Percentiles rank a stretch among this genome's conserved stretches.
Conservation (phyloP, 2,113 vertebrate species). For the Chiloscyllium plagiosum region DNA sequence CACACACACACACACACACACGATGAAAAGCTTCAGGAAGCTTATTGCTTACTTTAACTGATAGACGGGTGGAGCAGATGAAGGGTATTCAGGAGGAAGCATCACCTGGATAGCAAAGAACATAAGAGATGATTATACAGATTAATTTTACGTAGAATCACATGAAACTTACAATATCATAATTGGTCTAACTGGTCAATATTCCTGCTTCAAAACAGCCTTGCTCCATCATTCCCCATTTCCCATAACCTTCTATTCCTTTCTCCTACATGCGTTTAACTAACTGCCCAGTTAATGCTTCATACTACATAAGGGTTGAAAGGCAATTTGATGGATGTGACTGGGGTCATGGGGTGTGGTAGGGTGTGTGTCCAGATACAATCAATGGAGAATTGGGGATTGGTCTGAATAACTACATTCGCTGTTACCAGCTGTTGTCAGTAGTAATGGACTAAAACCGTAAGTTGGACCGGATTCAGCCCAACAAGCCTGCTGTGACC, state of each 20-base stretch:
- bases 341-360: too few relatives aligned
- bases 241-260: neutral
- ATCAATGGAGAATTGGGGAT: too few relatives aligned
- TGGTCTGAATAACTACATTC: too few relatives aligned
- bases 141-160: neutral
- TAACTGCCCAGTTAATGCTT: neutral
- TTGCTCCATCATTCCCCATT: too few relatives aligned
- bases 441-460: neutral
- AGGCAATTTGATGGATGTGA: too few relatives aligned
- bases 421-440: neutral
- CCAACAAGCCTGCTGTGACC: too few relatives aligned
- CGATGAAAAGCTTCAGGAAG: neutral
- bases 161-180: neutral
- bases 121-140: conserved; percentile 26
- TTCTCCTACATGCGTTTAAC: neutral
- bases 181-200: neutral
- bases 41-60: conserved; percentile 82
- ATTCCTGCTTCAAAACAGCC: neutral
- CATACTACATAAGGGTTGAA: neutral
- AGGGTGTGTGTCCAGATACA: too few relatives aligned
- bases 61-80: conserved; percentile 81
- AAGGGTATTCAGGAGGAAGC: conserved; percentile 81
- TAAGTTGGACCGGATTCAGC: too few relatives aligned
- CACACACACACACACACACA: too few relatives aligned
- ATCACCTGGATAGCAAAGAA: conserved; percentile 67